These are phyloP conservation scores for Drosophila villosipedis DNA, from an alignment of 2,888 invertebrate genomes.

Conservation along the genomic window DNA sequence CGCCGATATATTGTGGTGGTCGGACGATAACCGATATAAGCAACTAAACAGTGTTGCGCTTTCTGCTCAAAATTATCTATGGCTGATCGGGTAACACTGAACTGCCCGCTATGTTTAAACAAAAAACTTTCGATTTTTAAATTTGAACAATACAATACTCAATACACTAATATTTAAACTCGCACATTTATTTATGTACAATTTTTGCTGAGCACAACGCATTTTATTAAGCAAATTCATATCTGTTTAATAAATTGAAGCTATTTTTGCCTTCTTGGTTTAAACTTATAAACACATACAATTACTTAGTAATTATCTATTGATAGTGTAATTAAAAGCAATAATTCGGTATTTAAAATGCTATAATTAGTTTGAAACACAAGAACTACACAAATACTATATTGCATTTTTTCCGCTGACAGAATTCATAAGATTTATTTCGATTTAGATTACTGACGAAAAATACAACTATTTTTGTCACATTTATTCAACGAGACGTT, in stretches of 20 bases:
- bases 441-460: slow-evolving; percentile 3
- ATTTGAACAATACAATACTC: neutral
- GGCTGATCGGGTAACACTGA: slow-evolving; percentile 5
- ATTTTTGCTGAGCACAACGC: slow-evolving; percentile 6
- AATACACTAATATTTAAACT: neutral
- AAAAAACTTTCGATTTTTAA: neutral
- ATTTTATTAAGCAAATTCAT: slow-evolving; percentile 35
- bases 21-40: slow-evolving; percentile 18
- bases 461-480: slow-evolving; percentile 1
- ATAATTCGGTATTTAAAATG: slow-evolving; percentile 47
- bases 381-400: slow-evolving; percentile 37
- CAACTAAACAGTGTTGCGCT: slow-evolving; percentile 5
- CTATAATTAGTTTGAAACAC: slow-evolving; percentile 44
- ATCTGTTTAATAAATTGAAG: slow-evolving; percentile 36
- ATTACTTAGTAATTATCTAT: slow-evolving; percentile 41
- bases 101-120: neutral
- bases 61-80: neutral
- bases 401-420: slow-evolving; percentile 25
- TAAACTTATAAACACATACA: slow-evolving; percentile 40
- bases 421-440: slow-evolving; percentile 19
- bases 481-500: neutral
- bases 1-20: slow-evolving; percentile 28
- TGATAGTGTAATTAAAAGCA: slow-evolving; percentile 43
- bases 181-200: neutral
- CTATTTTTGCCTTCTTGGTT: slow-evolving; percentile 35